Conservation (phyloP, 1,140 invertebrate genomes). For the Eupeodes corollae region DNA sequence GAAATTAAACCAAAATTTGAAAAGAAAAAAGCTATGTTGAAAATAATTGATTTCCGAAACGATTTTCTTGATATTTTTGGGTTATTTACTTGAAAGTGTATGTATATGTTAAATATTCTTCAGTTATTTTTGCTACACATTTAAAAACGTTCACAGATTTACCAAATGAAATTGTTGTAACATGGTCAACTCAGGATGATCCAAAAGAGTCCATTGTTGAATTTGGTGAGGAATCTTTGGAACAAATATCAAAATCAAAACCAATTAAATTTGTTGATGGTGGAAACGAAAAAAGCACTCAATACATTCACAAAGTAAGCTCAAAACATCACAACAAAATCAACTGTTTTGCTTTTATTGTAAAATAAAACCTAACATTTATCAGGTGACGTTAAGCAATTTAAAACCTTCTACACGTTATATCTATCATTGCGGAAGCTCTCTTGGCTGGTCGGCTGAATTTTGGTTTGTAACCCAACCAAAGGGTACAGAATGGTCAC, state of each 20-base stretch:
- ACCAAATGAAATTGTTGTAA: conserved; percentile 62
- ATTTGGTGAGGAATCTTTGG: conserved; percentile 46
- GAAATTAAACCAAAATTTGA: too few relatives aligned
- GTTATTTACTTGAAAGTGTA: too few relatives aligned
- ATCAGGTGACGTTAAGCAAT: conserved; percentile 44
- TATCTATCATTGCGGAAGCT: conserved; percentile 76
- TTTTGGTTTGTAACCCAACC: conserved; percentile 64
- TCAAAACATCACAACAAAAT: conserved; percentile 64
- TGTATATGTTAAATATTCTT: too few relatives aligned
- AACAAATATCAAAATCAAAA: conserved; percentile 41
- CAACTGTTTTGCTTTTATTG: background rate
- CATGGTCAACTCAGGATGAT: conserved; percentile 74
- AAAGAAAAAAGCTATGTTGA: too few relatives aligned
- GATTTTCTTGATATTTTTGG: too few relatives aligned
- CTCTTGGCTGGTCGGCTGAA: conserved; percentile 64
- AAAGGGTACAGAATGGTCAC: conserved; percentile 55
- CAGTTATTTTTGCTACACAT: conserved; percentile 1
- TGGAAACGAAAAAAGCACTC: conserved; percentile 50
- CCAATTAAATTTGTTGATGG: conserved; percentile 61
- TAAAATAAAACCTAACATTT: background rate
- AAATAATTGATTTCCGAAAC: too few relatives aligned
- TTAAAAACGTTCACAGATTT: conserved; percentile 14
- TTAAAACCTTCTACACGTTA: conserved; percentile 52
- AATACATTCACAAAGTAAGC: conserved; percentile 72
- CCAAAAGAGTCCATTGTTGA: conserved; percentile 60